Conservation (phyloP, 1,140 invertebrate species). For the Hydropsyche tenuis region DNA sequence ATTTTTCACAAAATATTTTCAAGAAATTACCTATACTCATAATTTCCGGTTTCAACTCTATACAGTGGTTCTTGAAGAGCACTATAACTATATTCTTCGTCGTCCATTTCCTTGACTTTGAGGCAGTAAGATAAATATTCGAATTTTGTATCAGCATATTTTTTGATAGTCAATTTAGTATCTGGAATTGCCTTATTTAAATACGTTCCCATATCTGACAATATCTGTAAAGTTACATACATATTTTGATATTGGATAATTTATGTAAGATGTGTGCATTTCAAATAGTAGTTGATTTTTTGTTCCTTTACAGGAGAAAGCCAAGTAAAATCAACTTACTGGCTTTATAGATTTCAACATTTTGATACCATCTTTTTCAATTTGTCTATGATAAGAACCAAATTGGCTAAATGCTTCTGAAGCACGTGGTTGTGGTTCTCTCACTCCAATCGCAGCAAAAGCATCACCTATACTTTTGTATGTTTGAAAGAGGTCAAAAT, state of each 20-base stretch:
- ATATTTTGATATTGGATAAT: background rate
- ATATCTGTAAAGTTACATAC: conserved; percentile 68
- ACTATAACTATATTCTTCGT: conserved; percentile 95
- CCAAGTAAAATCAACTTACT: conserved; percentile 60
- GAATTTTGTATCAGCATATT: conserved; percentile 98
- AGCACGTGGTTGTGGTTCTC: conserved; percentile 93
- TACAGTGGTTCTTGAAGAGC: conserved; percentile 96
- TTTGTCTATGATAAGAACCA: conserved; percentile 90
- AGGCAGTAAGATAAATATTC: conserved; percentile 98
- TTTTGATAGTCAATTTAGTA: conserved; percentile 95
- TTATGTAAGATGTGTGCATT: background rate
- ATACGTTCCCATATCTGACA: conserved; percentile 94
- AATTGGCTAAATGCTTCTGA: conserved; percentile 96
- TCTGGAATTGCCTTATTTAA: conserved; percentile 97
- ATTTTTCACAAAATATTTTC: background rate
- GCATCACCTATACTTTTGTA: conserved; percentile 90
- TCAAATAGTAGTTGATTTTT: too few relatives aligned
- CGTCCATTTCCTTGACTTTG: conserved; percentile 98
- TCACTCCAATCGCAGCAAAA: conserved; percentile 91
- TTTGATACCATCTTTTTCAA: conserved; percentile 90
- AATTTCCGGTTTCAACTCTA: conserved; percentile 97
- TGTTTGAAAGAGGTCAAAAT: conserved; percentile 69
- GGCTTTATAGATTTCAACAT: conserved; percentile 93
- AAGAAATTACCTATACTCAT: conserved; percentile 84
- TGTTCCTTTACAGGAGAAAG: background rate